Base-by-base conservation (phyloP, 2,113 vertebrate genomes). In the Puma concolor region DNA sequence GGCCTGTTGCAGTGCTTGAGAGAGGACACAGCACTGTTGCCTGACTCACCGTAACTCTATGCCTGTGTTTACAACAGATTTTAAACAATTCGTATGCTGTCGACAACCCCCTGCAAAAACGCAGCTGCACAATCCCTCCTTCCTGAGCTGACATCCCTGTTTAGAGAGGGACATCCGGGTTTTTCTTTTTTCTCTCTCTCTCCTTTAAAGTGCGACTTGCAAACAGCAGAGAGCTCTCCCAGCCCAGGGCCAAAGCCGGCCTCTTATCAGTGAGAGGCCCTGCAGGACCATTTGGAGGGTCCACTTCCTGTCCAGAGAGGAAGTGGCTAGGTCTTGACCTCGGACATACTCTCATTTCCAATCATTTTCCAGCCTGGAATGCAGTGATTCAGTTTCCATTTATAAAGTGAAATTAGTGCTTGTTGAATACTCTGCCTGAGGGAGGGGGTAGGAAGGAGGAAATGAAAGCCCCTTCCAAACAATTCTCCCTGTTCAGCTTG, bases 381-480 rank as follows among this genome's bases (percentile, higher is more conserved):
- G 98, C 97, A 94, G 95, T 99, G 98, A 99, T 98, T 99, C 98
- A 98, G 98, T 98, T 99, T 99, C 99, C 99, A 99, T 99, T 99
- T 99, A 98, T 99, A 98, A 98, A 99, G 98, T 97, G 98, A 98
- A 98, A 98, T 98, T 79, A 97, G 95, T 84, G 97, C 97, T 97
- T 95, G 97, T 98, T 98, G 98, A 98, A 98, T 98, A 80, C 98
- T 97, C 97, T 92, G 97, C 88, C 92, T 80, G 96, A 97, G 98
- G 96, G 89, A 97, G 98, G 98, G 98, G 95, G 89, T 81, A 97
- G 98, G 98, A 98, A 98, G 97, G 91, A 98, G 99, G 99, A 99
- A 99, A 98, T 98, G 98, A 98, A 93, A 98, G 94, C 98, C 98
- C 98, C 98, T 98, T 98, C 98, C 97, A 98, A 98, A 99, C 98